Conservation (phyloP, 2,888 invertebrate genomes). For the Cerastis leucographa region DNA sequence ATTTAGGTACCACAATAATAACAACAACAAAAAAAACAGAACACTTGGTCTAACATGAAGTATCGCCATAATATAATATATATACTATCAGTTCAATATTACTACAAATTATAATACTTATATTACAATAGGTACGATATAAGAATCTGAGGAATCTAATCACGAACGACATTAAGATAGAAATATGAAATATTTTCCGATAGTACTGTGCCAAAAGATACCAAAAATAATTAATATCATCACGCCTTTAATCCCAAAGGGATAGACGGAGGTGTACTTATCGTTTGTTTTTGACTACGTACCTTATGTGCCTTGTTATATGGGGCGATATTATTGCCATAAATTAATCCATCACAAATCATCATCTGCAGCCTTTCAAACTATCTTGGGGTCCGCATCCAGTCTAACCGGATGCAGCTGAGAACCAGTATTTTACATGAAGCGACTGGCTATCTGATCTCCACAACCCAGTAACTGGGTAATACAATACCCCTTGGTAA, state of each 20-base stretch:
- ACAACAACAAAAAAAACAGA: conserved; percentile 10
- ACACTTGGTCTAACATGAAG: conserved; percentile 39
- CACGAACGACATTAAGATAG: conserved; percentile 80
- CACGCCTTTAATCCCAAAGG: neutral
- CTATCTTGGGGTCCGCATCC: too few species aligned
- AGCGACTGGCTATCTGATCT: too few species aligned
- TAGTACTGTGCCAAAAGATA: conserved; percentile 66
- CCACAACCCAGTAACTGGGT: too few species aligned
- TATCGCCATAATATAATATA: conserved; percentile 58
- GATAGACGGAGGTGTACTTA: neutral
- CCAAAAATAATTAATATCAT: neutral
- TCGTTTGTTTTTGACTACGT: too few species aligned
- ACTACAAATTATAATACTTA: conserved; percentile 70
- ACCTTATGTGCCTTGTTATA: neutral
- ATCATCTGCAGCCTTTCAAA: too few species aligned
- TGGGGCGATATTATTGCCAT: neutral
- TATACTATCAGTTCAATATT: conserved; percentile 79
- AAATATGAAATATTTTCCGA: conserved; percentile 67
- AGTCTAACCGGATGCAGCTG: too few species aligned
- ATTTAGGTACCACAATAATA: neutral
- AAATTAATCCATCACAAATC: too few species aligned
- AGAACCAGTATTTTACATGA: too few species aligned
- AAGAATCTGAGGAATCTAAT: conserved; percentile 75
- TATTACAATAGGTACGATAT: conserved; percentile 68
- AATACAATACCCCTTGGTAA: too few species aligned